Percentiles rank a stretch among this genome's conserved stretches.
phyloP scores from a whole-genome alignment of 2,888 invertebrate genomes.

The Agrochola litura region DNA sequence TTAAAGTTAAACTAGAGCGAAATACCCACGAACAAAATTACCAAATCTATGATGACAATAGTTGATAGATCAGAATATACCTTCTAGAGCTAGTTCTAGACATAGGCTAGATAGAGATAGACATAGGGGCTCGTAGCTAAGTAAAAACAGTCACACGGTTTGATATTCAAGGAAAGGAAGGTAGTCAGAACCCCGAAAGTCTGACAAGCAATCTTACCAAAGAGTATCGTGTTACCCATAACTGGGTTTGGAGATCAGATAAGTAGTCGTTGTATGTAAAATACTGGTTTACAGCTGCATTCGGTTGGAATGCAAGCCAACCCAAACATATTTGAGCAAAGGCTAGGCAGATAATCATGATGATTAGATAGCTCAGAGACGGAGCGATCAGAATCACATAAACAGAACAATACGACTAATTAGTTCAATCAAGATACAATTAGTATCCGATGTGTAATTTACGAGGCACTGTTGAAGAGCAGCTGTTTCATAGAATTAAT shows the following conservation, averaged over 20 bases:
- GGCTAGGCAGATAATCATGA: not conserved
- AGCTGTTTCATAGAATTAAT: slow-evolving; percentile 12
- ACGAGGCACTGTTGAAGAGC: slow-evolving; percentile 14
- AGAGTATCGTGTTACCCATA: not conserved
- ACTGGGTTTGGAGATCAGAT: no score
- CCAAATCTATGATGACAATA: not conserved
- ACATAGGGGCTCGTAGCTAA: not conserved
- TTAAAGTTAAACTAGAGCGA: not conserved
- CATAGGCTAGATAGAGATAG: not conserved
- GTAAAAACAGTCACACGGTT: not conserved
- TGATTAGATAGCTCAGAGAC: not conserved
- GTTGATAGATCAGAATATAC: not conserved
- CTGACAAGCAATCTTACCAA: not conserved
- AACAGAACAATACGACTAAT: slow-evolving; percentile 31
- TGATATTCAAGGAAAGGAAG: not conserved
- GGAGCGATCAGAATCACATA: not conserved
- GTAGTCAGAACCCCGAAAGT: not conserved
- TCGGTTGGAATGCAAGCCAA: not conserved
- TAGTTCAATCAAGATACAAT: slow-evolving; percentile 51
- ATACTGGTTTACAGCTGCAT: not conserved
- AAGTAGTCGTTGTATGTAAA: not conserved
- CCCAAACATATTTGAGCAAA: not conserved
- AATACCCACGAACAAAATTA: not conserved
- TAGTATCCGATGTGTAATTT: slow-evolving; percentile 40
- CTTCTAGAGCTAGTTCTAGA: not conserved